These are phyloP conservation scores for Aepyceros melampus DNA, from an alignment of 2,113 vertebrate species.

Conservation along the genomic window DNA sequence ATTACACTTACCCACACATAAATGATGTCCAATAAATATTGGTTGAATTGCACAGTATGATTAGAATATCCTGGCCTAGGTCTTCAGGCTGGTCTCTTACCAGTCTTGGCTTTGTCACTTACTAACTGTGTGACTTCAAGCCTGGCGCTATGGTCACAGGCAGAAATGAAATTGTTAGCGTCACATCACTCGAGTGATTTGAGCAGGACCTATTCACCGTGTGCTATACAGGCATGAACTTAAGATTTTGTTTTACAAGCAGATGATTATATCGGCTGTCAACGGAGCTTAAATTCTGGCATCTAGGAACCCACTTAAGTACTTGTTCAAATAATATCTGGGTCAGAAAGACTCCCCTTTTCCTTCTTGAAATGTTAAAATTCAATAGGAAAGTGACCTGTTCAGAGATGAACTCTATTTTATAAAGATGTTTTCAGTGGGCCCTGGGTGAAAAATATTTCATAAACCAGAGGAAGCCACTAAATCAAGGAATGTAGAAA, in stretches of 20 bases:
- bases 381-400: constrained; percentile 74
- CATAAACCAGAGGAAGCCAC: constrained; percentile 50
- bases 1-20: background rate
- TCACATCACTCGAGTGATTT: background rate
- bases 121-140: background rate
- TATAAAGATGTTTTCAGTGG: constrained; percentile 73
- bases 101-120: background rate
- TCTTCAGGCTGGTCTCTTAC: background rate
- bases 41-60: background rate
- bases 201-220: background rate
- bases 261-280: constrained; percentile 61
- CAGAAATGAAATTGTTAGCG: constrained; percentile 17
- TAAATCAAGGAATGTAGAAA: constrained; percentile 70
- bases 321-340: constrained; percentile 67
- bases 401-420: constrained; percentile 71
- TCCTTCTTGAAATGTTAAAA: constrained; percentile 73
- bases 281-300: constrained; percentile 47
- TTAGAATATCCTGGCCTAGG: background rate
- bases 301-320: constrained; percentile 54
- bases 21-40: background rate
- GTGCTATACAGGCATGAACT: background rate
- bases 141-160: background rate
- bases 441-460: constrained; percentile 70
- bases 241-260: constrained; percentile 64
- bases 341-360: constrained; percentile 75